Conservation (phyloP, 2,797 vertebrate species). For the Sternotherus odoratus region DNA sequence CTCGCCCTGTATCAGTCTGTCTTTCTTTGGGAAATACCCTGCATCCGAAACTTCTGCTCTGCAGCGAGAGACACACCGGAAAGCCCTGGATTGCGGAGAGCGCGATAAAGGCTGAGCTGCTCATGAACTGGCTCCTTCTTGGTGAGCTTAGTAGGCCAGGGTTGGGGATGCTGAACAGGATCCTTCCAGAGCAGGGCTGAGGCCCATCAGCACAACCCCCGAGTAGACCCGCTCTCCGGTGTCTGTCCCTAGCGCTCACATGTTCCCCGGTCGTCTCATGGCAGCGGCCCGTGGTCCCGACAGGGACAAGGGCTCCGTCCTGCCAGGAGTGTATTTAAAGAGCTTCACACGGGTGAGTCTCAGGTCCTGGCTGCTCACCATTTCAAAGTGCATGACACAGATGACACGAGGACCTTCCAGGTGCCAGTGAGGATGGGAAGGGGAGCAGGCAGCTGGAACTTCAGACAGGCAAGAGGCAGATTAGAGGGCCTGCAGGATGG, state of each 20-base stretch:
- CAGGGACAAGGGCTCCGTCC: background rate
- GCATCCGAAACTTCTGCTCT: no score
- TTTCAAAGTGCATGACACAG: background rate
- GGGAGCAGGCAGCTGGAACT: background rate
- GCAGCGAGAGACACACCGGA: background rate
- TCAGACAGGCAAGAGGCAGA: no score
- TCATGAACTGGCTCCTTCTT: background rate
- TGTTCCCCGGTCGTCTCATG: rapidly evolving
- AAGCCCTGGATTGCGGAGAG: background rate
- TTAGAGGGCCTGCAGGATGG: no score
- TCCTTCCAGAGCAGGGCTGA: no score
- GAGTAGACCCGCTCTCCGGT: background rate
- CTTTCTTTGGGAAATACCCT: background rate
- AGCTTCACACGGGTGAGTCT: background rate
- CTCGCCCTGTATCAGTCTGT: background rate
- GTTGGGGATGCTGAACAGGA: no score
- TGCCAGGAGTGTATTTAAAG: background rate
- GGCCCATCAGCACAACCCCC: background rate
- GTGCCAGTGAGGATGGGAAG: no score
- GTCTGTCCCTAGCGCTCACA: background rate
- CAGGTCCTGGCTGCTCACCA: background rate
- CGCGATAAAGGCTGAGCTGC: no score
- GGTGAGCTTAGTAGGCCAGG: background rate
- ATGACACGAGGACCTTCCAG: background rate
- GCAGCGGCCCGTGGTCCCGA: background rate